Conservation (phyloP, 2,797 vertebrate genomes). For the Rallus crepitans region DNA sequence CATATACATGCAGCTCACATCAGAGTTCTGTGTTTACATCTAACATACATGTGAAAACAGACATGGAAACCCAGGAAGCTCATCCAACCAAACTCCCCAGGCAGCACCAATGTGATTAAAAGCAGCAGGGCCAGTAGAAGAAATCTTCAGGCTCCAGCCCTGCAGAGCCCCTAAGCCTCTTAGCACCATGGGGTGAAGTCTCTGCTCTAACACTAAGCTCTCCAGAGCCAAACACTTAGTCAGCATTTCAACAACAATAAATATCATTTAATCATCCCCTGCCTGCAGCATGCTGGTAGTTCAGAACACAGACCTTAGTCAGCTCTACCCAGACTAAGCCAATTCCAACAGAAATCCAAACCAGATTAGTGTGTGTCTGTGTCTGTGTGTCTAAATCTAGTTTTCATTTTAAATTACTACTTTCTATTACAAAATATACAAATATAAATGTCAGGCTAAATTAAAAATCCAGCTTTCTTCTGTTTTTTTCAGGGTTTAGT, state of each 20-base stretch:
- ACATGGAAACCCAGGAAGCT: not conserved
- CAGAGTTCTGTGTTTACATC: not conserved
- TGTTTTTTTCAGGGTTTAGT: not conserved
- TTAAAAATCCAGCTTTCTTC: not conserved
- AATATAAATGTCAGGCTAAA: rapidly evolving
- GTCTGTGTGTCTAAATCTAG: not conserved
- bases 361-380: not conserved
- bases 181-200: not conserved
- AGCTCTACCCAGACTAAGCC: not conserved
- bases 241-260: not conserved
- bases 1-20: too few species aligned
- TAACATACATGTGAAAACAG: rapidly evolving
- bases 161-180: conserved; percentile 27
- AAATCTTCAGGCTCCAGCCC: not conserved
- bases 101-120: not conserved
- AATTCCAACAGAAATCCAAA: not conserved
- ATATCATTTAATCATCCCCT: not conserved
- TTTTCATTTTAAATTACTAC: not conserved
- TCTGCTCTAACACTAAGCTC: not conserved
- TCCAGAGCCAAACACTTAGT: not conserved
- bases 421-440: not conserved
- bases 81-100: rapidly evolving
- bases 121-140: not conserved
- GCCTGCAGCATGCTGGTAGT: not conserved
- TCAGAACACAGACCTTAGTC: not conserved